Evolutionary conservation across 2,797 vertebrate genomes (phyloP).

Genomic region (Remorina albescens): DNA sequence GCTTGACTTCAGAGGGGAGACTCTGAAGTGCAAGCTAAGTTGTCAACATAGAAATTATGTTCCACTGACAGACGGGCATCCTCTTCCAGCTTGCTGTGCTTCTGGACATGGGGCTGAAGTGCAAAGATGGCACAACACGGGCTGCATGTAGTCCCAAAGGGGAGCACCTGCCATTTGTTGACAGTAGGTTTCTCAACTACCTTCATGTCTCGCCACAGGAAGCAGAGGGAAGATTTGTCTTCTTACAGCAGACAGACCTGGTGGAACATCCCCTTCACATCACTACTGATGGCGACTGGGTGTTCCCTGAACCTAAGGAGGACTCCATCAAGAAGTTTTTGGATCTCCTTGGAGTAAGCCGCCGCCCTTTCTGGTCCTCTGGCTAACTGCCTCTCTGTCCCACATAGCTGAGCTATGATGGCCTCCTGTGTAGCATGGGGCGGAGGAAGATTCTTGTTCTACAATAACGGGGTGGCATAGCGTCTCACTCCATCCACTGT

Average conservation of each 20-base stretch:
- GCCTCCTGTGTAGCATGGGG: conserved; percentile 11
- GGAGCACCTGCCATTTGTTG: no score
- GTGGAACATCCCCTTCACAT: conserved; percentile 33
- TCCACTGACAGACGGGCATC: no score
- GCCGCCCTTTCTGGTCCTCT: conserved; percentile 5
- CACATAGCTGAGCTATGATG: neutral
- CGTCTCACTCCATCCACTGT: neutral
- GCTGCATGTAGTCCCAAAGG: no score
- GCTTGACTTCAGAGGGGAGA: no score
- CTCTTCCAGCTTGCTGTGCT: no score
- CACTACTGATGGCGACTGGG: conserved; percentile 13
- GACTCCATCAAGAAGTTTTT: conserved; percentile 16
- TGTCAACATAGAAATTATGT: no score
- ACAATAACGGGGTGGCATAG: conserved; percentile 28
- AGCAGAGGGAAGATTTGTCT: conserved; percentile 3
- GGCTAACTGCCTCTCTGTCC: conserved; percentile 21
- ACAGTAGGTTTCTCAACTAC: no score
- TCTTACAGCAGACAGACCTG: conserved; percentile 12
- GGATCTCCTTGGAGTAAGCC: conserved; percentile 20
- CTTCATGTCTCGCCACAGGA: no score
- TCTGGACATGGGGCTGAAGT: no score
- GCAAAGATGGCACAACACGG: no score
- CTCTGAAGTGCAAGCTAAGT: no score
- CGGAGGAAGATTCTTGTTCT: conserved; percentile 5
- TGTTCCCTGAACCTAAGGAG: conserved; percentile 26